Base-by-base conservation (phyloP, 64 coral and sea anemone genomes). In the Montipora efflorescens region DNA sequence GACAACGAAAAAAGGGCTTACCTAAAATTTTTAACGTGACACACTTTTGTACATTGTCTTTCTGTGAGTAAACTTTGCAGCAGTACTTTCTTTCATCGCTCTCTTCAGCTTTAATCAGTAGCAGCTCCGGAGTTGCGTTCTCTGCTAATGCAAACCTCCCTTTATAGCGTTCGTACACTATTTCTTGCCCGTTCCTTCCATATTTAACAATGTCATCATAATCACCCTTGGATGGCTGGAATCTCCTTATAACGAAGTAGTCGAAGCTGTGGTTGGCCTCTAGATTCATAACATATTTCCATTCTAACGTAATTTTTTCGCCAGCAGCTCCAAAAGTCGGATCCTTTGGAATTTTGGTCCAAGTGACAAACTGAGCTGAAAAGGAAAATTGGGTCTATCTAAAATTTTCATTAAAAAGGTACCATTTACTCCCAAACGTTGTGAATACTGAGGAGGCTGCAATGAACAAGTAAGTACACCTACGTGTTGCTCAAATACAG, bases 21-120 rank as follows among this genome's bases (percentile, higher is more conserved):
- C 80, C 80, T 82, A 82, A 66, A 36, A 82, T 82, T 82, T 82
- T 59, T 7, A 82, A 57, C 8, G 36, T 13, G 2, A 44, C 58
- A 3, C 80, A 82, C 2, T 12, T 44, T 45, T 14, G 4, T 45
- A 16, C 5, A 44, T 5, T 10, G 13, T 18, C 0, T 58, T 28
- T 45, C 44, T 0, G 0, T 64, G 80, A 62, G 8, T 2, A 18
- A 43, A 78, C 47, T 6, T 49, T 16, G 46, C 76, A 78, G 18
- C 76, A 78, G 15, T 78, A 78, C 49, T 7, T 19, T 16, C 0
- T 9, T 18, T 48, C 76, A 13, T 78, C 76, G 46, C 4, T 19
- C 18, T 78, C 76, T n/a, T 78, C 15, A 48, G 76, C 76, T 7
- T 14, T 18, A 7, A 49, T 78, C 13, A 78, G 47, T 12, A 78